Conservation (phyloP, 1,140 invertebrate species). For the Luehdorfia chinensis region DNA sequence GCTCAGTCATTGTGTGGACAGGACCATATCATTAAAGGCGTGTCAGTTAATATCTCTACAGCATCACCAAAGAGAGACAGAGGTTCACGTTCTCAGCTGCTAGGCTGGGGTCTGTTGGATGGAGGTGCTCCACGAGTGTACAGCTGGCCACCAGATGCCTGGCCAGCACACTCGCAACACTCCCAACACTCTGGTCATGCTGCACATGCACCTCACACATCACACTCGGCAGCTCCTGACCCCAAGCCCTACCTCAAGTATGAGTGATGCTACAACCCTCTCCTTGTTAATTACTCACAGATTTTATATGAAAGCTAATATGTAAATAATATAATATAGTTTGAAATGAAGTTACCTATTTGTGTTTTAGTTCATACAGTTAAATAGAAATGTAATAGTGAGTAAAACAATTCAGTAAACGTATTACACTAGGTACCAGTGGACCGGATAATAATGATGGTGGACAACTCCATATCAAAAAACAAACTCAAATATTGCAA, state of each 20-base stretch:
- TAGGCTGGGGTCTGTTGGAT: slow-evolving; percentile 55
- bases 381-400: not conserved
- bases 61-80: slow-evolving; percentile 90
- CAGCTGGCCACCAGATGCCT: slow-evolving; percentile 55
- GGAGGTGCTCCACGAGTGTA: slow-evolving; percentile 45
- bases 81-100: slow-evolving; percentile 39
- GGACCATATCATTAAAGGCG: slow-evolving; percentile 97
- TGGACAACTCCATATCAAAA: not conserved
- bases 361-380: slow-evolving; percentile 23
- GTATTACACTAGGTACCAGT: too few relatives aligned
- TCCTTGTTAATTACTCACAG: slow-evolving; percentile 63
- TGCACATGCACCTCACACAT: slow-evolving; percentile 16
- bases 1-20: slow-evolving; percentile 96
- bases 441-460: too few relatives aligned
- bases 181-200: slow-evolving; percentile 26
- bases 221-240: slow-evolving; percentile 32
- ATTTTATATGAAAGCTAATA: slow-evolving; percentile 68
- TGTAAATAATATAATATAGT: slow-evolving; percentile 71
- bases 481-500: not conserved
- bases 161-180: slow-evolving; percentile 30
- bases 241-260: slow-evolving; percentile 69
- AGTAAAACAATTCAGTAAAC: too few relatives aligned
- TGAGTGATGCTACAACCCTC: slow-evolving; percentile 42
- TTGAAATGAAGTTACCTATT: slow-evolving; percentile 50
- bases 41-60: slow-evolving; percentile 96